phyloP scores from a whole-genome alignment of 2,888 invertebrate species.

The Disparrhopalites patrizii region DNA sequence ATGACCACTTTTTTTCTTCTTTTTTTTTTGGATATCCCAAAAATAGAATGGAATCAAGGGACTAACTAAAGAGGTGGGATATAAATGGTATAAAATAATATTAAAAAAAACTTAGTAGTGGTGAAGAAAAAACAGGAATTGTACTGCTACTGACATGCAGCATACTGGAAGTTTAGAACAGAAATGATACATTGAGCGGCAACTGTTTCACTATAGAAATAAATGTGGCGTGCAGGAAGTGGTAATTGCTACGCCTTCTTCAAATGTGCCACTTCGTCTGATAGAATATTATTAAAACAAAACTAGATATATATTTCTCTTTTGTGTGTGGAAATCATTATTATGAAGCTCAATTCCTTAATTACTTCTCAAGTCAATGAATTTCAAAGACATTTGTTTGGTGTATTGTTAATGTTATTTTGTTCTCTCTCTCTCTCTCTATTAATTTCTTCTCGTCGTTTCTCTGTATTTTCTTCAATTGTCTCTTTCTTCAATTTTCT shows the following conservation, averaged over 20 bases:
- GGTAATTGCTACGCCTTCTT: conserved; percentile 18
- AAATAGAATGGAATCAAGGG: background rate
- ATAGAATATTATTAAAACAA: background rate
- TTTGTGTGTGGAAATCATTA: background rate
- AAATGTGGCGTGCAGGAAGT: conserved; percentile 32
- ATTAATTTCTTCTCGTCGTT: background rate
- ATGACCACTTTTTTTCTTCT: too few species aligned
- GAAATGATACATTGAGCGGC: too few species aligned
- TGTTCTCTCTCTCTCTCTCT: background rate
- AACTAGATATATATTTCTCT: background rate
- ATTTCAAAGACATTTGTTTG: conserved; percentile 21
- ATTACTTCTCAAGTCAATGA: conserved; percentile 5
- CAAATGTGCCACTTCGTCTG: background rate
- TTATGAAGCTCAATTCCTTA: conserved; percentile 13
- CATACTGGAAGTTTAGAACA: too few species aligned
- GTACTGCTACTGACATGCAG: background rate
- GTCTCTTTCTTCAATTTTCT: too few species aligned
- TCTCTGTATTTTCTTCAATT: background rate
- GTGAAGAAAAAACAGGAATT: background rate
- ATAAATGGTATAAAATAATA: background rate
- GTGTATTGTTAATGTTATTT: conserved; percentile 1
- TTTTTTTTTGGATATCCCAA: too few species aligned
- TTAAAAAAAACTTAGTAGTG: too few species aligned
- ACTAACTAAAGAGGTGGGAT: too few species aligned
- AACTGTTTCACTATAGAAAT: too few species aligned